Conservation (phyloP, 1,140 invertebrate species). For the Drosophila gunungcola region DNA sequence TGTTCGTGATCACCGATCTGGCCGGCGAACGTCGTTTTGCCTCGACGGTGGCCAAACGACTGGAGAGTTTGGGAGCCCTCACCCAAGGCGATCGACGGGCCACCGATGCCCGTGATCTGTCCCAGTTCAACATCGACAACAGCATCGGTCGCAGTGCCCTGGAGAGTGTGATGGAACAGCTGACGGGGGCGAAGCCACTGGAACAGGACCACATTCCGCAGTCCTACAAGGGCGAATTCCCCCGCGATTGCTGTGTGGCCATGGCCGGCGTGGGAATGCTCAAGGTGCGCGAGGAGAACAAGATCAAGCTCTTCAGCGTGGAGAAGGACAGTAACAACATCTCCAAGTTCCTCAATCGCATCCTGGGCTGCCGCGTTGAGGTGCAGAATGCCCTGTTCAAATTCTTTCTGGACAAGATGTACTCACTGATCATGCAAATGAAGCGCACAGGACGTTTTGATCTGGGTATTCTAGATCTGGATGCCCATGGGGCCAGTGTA, state of each 20-base stretch:
- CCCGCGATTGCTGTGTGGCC: conserved; percentile 94
- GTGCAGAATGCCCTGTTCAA: conserved; percentile 98
- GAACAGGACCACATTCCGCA: conserved; percentile 25
- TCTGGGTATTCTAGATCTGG: conserved; percentile 96
- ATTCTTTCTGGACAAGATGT: conserved; percentile 98
- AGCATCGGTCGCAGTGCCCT: conserved; percentile 96
- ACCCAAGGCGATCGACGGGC: conserved; percentile 99
- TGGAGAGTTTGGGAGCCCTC: conserved; percentile 97
- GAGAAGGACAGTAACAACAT: conserved; percentile 99
- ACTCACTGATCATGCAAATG: conserved; percentile 92
- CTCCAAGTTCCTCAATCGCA: conserved; percentile 98
- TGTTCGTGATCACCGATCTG: conserved; percentile 99
- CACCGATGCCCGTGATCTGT: conserved; percentile 97
- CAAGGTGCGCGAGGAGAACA: conserved; percentile 91
- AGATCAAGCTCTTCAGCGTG: conserved; percentile 89
- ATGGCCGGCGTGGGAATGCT: conserved; percentile 97
- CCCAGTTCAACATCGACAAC: conserved; percentile 99
- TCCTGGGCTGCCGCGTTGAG: conserved; percentile 98
- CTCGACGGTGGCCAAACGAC: conserved; percentile 96
- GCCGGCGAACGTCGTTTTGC: conserved; percentile 98
- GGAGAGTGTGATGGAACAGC: conserved; percentile 95
- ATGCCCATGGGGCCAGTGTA: conserved; percentile 94
- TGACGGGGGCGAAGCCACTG: conserved; percentile 89
- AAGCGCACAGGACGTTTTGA: conserved; percentile 92
- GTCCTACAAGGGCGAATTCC: conserved; percentile 94